A percentile compares a stretch with the other conserved stretches of the same genome.
Conservation (phyloP, 2,797 vertebrate genomes). For the Clarias platycephalus region DNA sequence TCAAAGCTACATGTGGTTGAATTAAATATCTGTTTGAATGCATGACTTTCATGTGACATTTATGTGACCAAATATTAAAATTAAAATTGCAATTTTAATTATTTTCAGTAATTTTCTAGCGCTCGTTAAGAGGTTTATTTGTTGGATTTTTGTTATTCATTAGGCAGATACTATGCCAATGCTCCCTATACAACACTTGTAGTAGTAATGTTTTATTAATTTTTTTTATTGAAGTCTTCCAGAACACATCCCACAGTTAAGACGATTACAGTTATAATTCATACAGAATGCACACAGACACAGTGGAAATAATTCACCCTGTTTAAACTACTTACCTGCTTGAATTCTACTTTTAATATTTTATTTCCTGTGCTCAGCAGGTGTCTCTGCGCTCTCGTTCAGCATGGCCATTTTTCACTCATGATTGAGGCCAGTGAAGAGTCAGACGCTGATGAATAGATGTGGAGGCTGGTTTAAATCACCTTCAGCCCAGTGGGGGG, state of each 20-base stretch:
- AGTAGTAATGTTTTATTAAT: background rate
- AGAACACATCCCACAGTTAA: background rate
- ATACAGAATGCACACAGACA: background rate
- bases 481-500: slow-evolving; percentile 30
- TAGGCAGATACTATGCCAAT: background rate
- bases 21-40: no score
- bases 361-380: slow-evolving; percentile 30
- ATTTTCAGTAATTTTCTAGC: background rate
- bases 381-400: slow-evolving; percentile 38
- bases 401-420: slow-evolving; percentile 22
- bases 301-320: background rate
- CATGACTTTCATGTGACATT: no score
- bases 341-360: slow-evolving; percentile 18
- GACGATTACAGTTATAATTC: background rate
- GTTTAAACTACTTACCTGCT: background rate
- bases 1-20: no score
- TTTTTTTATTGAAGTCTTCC: background rate
- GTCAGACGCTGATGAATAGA: slow-evolving; percentile 51
- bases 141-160: background rate
- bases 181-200: background rate
- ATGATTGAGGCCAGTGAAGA: slow-evolving; percentile 35
- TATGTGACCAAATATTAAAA: background rate
- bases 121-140: background rate
- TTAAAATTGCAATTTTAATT: background rate
- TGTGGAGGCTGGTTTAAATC: slow-evolving; percentile 32